A percentile compares a stretch with the other conserved stretches of the same genome.
Evolutionary conservation across 2,888 invertebrate species (phyloP).

Genomic region (Torymus texanus): DNA sequence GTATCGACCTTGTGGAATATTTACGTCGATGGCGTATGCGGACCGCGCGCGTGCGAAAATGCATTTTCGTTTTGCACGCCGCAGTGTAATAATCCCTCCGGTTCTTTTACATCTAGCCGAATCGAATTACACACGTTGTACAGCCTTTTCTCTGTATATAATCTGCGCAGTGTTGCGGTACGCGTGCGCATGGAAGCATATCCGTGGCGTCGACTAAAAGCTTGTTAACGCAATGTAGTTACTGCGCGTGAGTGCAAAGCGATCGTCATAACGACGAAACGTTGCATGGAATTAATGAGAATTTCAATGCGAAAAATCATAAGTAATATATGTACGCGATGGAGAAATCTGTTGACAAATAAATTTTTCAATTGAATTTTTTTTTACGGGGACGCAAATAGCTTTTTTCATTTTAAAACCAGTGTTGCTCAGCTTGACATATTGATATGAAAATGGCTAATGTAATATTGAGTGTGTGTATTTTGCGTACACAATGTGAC

Average conservation of each 20-base stretch:
- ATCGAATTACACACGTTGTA: conserved; percentile 15
- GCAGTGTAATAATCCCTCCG: background rate
- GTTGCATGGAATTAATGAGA: too few relatives aligned
- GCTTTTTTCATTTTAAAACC: background rate
- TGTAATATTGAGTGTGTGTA: background rate
- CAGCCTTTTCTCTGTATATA: too few relatives aligned
- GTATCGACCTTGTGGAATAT: conserved; percentile 35
- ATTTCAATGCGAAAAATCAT: too few relatives aligned
- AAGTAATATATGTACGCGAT: too few relatives aligned
- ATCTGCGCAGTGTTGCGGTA: too few relatives aligned
- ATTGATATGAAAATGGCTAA: background rate
- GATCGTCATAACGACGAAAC: too few relatives aligned
- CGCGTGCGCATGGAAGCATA: background rate
- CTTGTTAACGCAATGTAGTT: conserved; percentile 23
- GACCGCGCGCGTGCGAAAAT: background rate
- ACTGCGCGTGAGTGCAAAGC: too few relatives aligned
- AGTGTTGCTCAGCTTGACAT: background rate
- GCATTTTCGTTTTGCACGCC: conserved; percentile 16
- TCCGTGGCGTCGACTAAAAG: conserved; percentile 27
- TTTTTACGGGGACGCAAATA: too few relatives aligned
- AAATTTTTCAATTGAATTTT: too few relatives aligned
- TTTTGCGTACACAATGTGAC: background rate
- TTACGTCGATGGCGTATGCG: conserved; percentile 32
- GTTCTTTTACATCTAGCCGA: conserved; percentile 27
- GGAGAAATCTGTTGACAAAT: too few relatives aligned